Evolutionary conservation across 2,888 invertebrate species (phyloP), one percentile per base, ranked within the genome.

Genomic region (Dascillus cervinus): DNA sequence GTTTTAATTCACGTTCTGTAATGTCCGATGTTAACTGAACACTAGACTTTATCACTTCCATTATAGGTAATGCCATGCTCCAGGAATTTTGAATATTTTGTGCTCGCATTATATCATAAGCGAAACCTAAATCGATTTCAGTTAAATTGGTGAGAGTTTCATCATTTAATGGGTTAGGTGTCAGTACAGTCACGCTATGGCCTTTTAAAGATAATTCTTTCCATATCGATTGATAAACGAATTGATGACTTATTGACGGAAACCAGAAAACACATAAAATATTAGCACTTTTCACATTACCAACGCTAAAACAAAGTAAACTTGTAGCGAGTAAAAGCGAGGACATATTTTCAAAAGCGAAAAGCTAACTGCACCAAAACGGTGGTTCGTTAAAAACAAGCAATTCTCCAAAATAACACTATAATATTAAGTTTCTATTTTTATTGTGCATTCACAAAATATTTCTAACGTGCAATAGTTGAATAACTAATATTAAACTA

Each of bases 131-230:
- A 20, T 37, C 33, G 4, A 59, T 56, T 47, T 59, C 58, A 1
- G 53, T 57, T 12, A 59, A 29, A 32, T 58, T 59, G 3, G 36
- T 39, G 22, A 59, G 35, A 1, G 31, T 26, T 0, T 46, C 35
- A 27, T 58, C 53, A 9, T 50, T 54, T 13, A 58, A 30, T 4
- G 60, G 60, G 39, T 49, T 42, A 1, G 60, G 52, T 2, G 58
- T 58, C 11, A 60, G 40, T 1, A 57, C 53, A 10, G 50, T 51
- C 0, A 60, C 54, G 32, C 55, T 24, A 30, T 60, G 60, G 3
- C 60, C 60, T 30, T 52, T 45, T 29, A 53, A 41, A 6, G 54
- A 54, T 11, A 59, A 32, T 40, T 55, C 56, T 25, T 38, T 45
- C 53, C 53, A 58, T 32, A 56, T 40, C 23, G 50, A 47, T 32